Conservation (phyloP, 2,888 invertebrate species). For the Scaptomyza caliginosa region DNA sequence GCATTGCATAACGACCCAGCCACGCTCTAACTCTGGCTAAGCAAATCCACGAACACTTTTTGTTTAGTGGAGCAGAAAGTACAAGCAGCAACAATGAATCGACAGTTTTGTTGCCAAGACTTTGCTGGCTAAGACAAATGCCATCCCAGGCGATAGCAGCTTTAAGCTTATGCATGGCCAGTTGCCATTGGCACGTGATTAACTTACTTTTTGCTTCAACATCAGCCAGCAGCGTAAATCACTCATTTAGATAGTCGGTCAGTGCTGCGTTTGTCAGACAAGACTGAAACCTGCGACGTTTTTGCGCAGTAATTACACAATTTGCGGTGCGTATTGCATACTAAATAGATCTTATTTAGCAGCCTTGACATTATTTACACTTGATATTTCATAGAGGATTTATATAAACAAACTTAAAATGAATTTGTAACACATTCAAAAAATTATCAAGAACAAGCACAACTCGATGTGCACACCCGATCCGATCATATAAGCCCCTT, state of each 20-base stretch:
- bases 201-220: slow-evolving; percentile 50
- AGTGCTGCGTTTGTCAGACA: slow-evolving; percentile 27
- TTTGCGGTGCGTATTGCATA: slow-evolving; percentile 56
- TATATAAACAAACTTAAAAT: background rate
- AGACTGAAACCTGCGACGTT: slow-evolving; percentile 28
- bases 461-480: background rate
- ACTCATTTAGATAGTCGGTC: slow-evolving; percentile 42
- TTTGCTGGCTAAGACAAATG: slow-evolving; percentile 61
- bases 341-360: slow-evolving; percentile 41
- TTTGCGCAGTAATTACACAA: slow-evolving; percentile 60
- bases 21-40: slow-evolving; percentile 37
- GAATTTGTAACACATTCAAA: background rate
- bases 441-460: background rate
- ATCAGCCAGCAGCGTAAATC: slow-evolving; percentile 41
- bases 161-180: slow-evolving; percentile 53
- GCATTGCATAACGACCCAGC: slow-evolving; percentile 65
- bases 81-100: slow-evolving; percentile 43
- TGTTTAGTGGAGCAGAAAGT: slow-evolving; percentile 72
- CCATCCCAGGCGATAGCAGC: slow-evolving; percentile 50
- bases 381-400: slow-evolving; percentile 14
- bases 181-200: slow-evolving; percentile 76
- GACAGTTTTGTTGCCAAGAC: slow-evolving; percentile 43
- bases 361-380: slow-evolving; percentile 68
- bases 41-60: slow-evolving; percentile 40
- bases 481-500: background rate